Evolutionary conservation across 2,113 vertebrate species (phyloP), one percentile per base, ranked within the genome.

Genomic region (Perca schrenkii): DNA sequence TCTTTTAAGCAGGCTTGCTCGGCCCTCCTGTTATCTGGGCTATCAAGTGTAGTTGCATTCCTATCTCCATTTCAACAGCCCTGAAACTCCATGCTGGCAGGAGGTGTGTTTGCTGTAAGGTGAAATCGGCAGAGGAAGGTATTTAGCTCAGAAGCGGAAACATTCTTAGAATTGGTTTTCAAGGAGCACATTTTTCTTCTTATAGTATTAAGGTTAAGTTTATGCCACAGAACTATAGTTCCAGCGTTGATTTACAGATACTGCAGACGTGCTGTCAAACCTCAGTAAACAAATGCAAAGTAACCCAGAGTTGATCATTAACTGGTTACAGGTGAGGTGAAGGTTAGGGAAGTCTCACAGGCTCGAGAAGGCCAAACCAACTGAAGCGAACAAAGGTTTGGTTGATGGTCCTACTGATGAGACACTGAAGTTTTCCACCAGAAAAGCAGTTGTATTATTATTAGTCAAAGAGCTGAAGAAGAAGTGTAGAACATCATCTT

Each of bases 11-110:
- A 81, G 80, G 80, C 87, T 88, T 91, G 84, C 80, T 92, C 65
- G 63, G 92, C 86, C 86, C 89, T 85, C 53, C 86, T 92, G 86
- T 92, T 96, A 95, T 96, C 94, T 93, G 88, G 83, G 79, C 93
- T 92, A 94, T 95, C 95, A 92, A 91, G 95, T 91, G 90, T 69
- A 89, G 91, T 91, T 79, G 86, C 95, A 95, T 96, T 96, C 95
- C 93, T 91, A 76, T 82, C 88, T 81, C 88, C 75, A 83, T 94
- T 92, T 92, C 85, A 84, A 85, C 86, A 74, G 69, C 72, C 73
- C 80, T 88, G 93, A 95, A 94, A 94, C 91, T 89, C 79, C 85
- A 86, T 86, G 69, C 80, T 75, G 60, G 73, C 60, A 15, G 72
- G 82, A 86, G 83, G 88, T 66, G 79, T 87, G 84, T 85, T 85